These are phyloP conservation scores for Netelia melanura DNA, from an alignment of 2,888 invertebrate genomes.

Conservation along the genomic window DNA sequence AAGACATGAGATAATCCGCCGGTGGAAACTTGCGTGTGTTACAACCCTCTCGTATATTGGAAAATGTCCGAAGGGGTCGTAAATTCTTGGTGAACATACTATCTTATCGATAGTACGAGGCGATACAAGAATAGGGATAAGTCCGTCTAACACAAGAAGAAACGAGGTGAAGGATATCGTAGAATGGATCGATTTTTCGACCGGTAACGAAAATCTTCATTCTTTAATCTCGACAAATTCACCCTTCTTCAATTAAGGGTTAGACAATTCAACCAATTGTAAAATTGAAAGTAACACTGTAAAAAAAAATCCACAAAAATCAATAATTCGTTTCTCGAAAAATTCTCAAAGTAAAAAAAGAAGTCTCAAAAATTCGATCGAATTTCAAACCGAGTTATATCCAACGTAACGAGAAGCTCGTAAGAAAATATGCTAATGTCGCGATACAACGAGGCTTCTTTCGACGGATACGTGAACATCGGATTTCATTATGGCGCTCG, in stretches of 20 bases:
- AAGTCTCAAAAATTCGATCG: too few species aligned
- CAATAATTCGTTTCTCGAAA: too few species aligned
- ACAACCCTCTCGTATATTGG: slow-evolving; percentile 19
- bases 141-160: not conserved
- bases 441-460: not conserved
- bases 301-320: too few species aligned
- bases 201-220: too few species aligned
- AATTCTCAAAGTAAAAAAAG: too few species aligned
- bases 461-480: not conserved
- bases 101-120: slow-evolving; percentile 13
- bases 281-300: too few species aligned
- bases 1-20: not conserved
- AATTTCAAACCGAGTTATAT: too few species aligned
- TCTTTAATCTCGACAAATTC: too few species aligned
- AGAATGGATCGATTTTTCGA: not conserved
- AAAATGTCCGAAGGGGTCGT: slow-evolving; percentile 34
- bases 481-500: slow-evolving; percentile 23
- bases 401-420: not conserved
- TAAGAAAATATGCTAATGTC: not conserved
- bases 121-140: slow-evolving; percentile 14
- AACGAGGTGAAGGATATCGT: not conserved
- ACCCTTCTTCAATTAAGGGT: too few species aligned
- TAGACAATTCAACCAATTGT: too few species aligned
- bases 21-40: slow-evolving; percentile 14
- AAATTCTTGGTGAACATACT: slow-evolving; percentile 27